phyloP scores from a whole-genome alignment of 1,140 invertebrate genomes.

The Cotesia glomerata region DNA sequence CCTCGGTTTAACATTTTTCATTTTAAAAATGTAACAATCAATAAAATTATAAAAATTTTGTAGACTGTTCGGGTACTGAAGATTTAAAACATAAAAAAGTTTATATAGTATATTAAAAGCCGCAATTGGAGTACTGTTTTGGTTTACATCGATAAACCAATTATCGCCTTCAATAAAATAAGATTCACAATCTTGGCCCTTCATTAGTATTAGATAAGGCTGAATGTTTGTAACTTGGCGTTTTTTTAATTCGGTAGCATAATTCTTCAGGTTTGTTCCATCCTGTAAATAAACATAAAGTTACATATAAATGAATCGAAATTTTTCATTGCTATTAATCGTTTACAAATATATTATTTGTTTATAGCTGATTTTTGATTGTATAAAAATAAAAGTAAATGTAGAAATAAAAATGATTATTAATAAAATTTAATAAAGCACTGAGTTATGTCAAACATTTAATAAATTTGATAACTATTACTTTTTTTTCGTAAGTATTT shows the following conservation, averaged over 20 bases:
- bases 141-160: background rate
- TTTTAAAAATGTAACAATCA: slow-evolving; percentile 2
- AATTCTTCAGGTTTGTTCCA: background rate
- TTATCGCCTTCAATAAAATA: slow-evolving; percentile 6
- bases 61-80: background rate
- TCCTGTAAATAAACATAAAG: background rate
- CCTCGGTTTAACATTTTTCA: background rate
- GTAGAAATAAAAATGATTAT: too few species aligned
- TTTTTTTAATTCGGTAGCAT: background rate
- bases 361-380: too few species aligned
- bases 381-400: too few species aligned
- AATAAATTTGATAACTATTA: too few species aligned
- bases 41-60: slow-evolving; percentile 16
- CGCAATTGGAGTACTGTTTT: background rate
- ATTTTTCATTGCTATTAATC: too few species aligned
- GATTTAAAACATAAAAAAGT: slow-evolving; percentile 2
- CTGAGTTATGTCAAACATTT: too few species aligned
- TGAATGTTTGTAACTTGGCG: background rate
- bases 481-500: too few species aligned
- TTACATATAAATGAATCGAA: too few species aligned
- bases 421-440: too few species aligned
- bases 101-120: slow-evolving; percentile 11
- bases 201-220: background rate
- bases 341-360: too few species aligned
- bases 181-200: too few species aligned